Evolutionary conservation across 2,888 invertebrate species (phyloP), one percentile per base, ranked within the genome.

Genomic region (Drosophila testacea): DNA sequence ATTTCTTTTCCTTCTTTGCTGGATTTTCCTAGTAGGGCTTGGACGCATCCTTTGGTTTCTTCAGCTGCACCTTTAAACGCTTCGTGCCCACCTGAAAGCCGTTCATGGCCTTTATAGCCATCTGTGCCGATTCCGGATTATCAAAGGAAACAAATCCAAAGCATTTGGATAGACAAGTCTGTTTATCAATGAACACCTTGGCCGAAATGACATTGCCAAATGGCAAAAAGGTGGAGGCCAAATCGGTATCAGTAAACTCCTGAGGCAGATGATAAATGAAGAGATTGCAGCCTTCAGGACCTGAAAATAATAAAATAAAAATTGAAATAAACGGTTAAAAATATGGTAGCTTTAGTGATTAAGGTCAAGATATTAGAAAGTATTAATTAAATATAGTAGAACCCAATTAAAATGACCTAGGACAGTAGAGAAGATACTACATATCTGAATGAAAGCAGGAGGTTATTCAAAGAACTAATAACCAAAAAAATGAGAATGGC

Each of bases 111-210:
- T 97, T 96, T 90, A 99, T 99, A 91, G 98, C 99, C 91, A 97
- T 96, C 93, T 98, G 97, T 80, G 99, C 98, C 91, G 98, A 98
- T 88, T 96, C 94, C 68, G 96, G 95, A 93, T 98, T 98, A 93
- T 98, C 98, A 93, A 97, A 99, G 69, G 98, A 98, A 83, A 99
- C 98, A 93, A 99, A 99, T 90, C 98, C 99, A 94, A 99, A 99
- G 94, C 99, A 99, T 94, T 99, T 99, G 92, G 99, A 99, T 91
- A 99, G 95, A 94, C 99, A 99, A 90, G 99, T 99, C 93, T 98
- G 98, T 94, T 99, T 99, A 94, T 99, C 99, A 93, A 99, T 98
- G 94, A 99, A 99, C 93, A 99, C 99, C 95, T 99, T 99, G 90
- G 99, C 98, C 86, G 99, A 99, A 92, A 99, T 96, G 91, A 99